Base-by-base conservation (phyloP, 2,797 vertebrate species). In the Myiotriccus ornatus region DNA sequence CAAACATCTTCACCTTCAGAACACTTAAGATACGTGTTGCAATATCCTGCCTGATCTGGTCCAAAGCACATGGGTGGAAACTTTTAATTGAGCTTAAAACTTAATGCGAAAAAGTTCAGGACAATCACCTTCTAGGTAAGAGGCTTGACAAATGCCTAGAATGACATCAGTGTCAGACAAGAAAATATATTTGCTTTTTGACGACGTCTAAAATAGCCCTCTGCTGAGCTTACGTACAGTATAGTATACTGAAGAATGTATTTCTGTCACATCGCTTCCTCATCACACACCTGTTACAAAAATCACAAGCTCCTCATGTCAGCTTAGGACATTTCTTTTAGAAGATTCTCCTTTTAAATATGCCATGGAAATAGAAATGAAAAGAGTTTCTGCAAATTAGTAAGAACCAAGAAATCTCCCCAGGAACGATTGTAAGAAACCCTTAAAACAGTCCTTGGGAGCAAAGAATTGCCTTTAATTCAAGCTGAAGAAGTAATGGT, bases 401-500 rank as follows among this genome's bases (percentile, higher is more conserved):
- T 79, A 87, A 55, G n/a, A 80, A 82, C 63, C 3, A 44, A 88
- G 64, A 78, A 9, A 16, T 89, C 7, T 79, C 19, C 25, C 24
- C 39, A 50, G 34, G 56, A 86, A 81, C 7, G 6, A 35, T 44
- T 52, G 32, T 28, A 71, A 53, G 22, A 95, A 83, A 84, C 17
- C 23, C 64, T 95, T 91, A 78, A 85, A 80, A 49, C 3, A 78
- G 43, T 92, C 50, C 35, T 92, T 4, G 3, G 57, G n/a, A 67
- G 15, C 22, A 95, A 92, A 94, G 82, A 93, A 89, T 84, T 94
- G 60, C 76, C 64, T 93, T 90, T 47, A 49, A 32, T 90, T 94
- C 78, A 86, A 87, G n/a, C 20, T 85, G 79, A 82, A 78, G 41
- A 91, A 80, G 41, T 46, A 85, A 78, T 24, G 56, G 52, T n/a